Conservation (phyloP, 2,797 vertebrate species). For the Cuniculus paca region DNA sequence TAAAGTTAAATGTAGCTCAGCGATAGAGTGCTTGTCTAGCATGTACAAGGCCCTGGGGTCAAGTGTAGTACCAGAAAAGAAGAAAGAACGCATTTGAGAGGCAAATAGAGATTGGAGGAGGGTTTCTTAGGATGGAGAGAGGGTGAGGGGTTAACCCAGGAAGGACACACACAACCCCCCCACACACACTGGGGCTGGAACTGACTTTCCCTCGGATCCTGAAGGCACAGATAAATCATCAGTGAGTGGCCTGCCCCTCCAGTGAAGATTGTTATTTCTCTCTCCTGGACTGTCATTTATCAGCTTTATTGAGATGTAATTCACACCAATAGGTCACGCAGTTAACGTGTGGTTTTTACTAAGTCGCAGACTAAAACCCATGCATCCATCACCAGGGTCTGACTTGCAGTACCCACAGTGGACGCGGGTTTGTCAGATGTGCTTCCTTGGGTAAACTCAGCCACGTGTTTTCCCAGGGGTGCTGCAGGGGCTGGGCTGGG, state of each 20-base stretch:
- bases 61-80: background rate
- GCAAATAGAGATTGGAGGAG: background rate
- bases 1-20: background rate
- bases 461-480: background rate
- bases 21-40: too few relatives aligned
- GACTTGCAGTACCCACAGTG: too few relatives aligned
- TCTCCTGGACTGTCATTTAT: too few relatives aligned
- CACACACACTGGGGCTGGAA: fast-evolving
- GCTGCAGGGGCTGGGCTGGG: background rate
- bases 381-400: fast-evolving
- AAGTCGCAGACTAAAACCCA: fast-evolving
- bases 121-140: background rate
- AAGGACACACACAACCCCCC: too few relatives aligned
- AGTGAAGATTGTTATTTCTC: background rate
- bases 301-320: background rate
- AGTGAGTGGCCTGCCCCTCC: background rate
- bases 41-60: background rate
- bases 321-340: fast-evolving
- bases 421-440: fast-evolving
- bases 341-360: background rate
- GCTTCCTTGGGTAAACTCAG: background rate
- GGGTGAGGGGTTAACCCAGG: fast-evolving
- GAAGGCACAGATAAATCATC: background rate
- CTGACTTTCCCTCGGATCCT: fast-evolving
- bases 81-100: background rate